phyloP scores from a whole-genome alignment of 2,888 invertebrate species.

The Peribatodes rhomboidaria region DNA sequence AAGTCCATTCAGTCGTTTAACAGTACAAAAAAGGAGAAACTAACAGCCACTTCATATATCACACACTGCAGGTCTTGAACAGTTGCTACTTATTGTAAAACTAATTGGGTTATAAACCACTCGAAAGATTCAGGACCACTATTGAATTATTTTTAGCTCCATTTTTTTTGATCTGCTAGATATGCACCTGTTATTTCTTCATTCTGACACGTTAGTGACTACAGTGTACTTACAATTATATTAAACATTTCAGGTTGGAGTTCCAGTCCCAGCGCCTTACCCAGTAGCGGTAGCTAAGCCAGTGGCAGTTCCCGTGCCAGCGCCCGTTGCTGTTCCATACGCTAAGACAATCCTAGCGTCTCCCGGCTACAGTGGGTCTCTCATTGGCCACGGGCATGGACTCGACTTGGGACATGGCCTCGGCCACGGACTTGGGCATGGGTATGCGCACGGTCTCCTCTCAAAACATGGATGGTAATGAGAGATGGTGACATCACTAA shows the following conservation, averaged over 20 bases:
- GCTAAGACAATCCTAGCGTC: conserved; percentile 57
- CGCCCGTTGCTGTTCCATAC: conserved; percentile 62
- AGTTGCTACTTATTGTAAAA: neutral
- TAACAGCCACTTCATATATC: neutral
- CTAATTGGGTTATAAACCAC: neutral
- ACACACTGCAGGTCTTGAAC: neutral
- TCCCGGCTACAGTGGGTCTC: conserved; percentile 50
- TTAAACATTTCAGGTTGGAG: conserved; percentile 69
- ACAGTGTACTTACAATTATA: neutral
- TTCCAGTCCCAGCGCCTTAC: conserved; percentile 80
- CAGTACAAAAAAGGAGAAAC: no score
- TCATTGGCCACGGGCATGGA: conserved; percentile 45
- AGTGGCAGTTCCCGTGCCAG: conserved; percentile 75
- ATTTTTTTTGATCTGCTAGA: no score
- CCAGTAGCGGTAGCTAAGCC: conserved; percentile 79
- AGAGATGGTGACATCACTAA: conserved; percentile 9
- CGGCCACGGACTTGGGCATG: conserved; percentile 8
- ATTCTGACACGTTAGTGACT: neutral
- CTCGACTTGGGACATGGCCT: conserved; percentile 24
- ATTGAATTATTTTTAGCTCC: neutral
- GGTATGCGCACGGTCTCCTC: conserved; percentile 33
- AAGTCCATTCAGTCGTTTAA: no score
- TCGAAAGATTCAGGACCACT: neutral
- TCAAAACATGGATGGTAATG: conserved; percentile 30
- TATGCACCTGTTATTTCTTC: neutral